A percentile compares a stretch with the other conserved stretches of the same genome.
Evolutionary conservation across 2,113 vertebrate species (phyloP).

Genomic region (Piaya cayana): DNA sequence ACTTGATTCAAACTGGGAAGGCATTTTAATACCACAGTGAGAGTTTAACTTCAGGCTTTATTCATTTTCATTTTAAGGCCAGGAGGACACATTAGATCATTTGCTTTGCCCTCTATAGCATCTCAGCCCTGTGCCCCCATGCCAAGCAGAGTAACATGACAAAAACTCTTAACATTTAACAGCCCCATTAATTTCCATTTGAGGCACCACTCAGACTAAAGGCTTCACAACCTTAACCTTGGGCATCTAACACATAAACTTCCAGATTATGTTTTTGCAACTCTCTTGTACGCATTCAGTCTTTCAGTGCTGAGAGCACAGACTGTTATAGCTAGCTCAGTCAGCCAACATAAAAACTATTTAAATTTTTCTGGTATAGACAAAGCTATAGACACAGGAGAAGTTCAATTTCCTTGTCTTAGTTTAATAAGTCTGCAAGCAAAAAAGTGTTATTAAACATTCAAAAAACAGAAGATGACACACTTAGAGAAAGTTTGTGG

Average conservation of each 20-base stretch:
- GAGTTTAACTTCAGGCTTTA: background rate
- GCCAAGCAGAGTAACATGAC: background rate
- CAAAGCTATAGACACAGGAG: background rate
- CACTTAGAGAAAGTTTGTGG: background rate
- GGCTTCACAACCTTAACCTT: slow-evolving; percentile 52
- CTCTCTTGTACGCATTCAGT: background rate
- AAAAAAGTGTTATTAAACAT: slow-evolving; percentile 34
- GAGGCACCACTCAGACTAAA: background rate
- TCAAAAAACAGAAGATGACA: slow-evolving; percentile 19
- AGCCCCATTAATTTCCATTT: slow-evolving; percentile 35
- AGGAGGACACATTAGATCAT: slow-evolving; percentile 8
- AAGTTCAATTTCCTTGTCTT: slow-evolving; percentile 52
- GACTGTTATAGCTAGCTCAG: background rate
- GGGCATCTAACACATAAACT: slow-evolving; percentile 13
- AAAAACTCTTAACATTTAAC: slow-evolving; percentile 55
- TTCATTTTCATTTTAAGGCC: slow-evolving; percentile 1
- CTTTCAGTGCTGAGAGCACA: background rate
- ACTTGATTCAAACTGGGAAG: background rate
- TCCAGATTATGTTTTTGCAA: slow-evolving; percentile 1
- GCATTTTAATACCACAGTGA: background rate
- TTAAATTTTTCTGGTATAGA: slow-evolving; percentile 24
- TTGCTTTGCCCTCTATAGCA: background rate
- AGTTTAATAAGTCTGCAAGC: slow-evolving; percentile 39
- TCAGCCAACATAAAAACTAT: slow-evolving; percentile 44
- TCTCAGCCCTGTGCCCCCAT: background rate